A percentile compares a stretch with the other conserved stretches of the same genome.
Evolutionary conservation across 2,888 invertebrate genomes (phyloP).

Genomic region (Tenthredo scrophulariae): DNA sequence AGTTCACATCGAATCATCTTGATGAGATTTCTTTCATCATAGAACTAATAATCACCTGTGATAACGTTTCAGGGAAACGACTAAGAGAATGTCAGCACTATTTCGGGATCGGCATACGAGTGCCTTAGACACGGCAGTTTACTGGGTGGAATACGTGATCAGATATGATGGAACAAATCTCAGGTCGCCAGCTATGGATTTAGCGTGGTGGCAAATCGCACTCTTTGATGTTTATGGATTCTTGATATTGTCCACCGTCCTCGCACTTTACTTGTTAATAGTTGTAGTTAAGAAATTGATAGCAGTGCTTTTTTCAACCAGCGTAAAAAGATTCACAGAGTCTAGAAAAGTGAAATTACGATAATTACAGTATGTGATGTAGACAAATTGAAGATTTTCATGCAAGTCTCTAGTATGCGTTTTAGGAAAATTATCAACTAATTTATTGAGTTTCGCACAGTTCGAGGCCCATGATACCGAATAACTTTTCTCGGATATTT

Average conservation of each 20-base stretch:
- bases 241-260: background rate
- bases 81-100: background rate
- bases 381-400: background rate
- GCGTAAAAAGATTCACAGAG: background rate
- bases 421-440: background rate
- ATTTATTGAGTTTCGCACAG: background rate
- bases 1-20: background rate
- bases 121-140: background rate
- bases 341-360: background rate
- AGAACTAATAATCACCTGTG: background rate
- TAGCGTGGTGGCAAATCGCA: background rate
- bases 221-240: background rate
- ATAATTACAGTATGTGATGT: background rate
- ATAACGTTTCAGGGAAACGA: background rate
- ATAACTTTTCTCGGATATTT: background rate
- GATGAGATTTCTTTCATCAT: background rate
- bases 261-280: background rate
- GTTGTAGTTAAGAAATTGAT: background rate
- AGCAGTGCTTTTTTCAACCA: background rate
- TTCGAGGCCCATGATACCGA: background rate
- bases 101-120: background rate
- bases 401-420: background rate
- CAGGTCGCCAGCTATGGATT: background rate
- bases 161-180: background rate
- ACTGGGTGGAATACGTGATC: background rate